Base-by-base conservation (phyloP, 2,113 vertebrate genomes). In the Oncorhynchus tshawytscha region DNA sequence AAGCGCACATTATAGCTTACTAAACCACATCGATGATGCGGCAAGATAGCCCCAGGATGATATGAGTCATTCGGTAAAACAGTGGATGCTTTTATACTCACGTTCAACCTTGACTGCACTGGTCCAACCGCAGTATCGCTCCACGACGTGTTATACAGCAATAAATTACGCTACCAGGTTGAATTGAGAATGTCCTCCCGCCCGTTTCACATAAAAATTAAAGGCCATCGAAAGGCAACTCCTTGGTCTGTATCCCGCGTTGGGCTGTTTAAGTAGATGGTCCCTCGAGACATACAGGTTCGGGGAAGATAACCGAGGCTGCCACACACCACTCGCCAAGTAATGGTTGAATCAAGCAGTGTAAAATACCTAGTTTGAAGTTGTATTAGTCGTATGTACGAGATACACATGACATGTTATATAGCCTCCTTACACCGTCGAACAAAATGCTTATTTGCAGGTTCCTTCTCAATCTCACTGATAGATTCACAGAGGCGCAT, bases 11-110 rank as follows among this genome's bases (percentile, higher is more conserved):
- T 67, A 24, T 16, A 68, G 16, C 1, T 5, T 18, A 15, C 31
- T 60, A 5, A 24, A 18, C 70, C 51, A 34, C 68, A 75, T 75
- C 62, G 25, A 48, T 65, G 65, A 82, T 90, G 89, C 89, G 80
- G 75, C 82, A 89, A 72, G 71, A 76, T 48, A 62, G 45, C 6
- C 4, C 59, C 59, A 15, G 29, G 31, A 45, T 73, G 59, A 64
- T 45, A 45, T 29, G 29, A 20, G 29, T 12, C 20, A 22, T 22
- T 13, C 65, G 75, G 1, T 71, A 49, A 68, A 54, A 31, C 39
- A 54, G 22, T 12, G 4, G 6, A 57, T 20, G 16, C 2, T 9
- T 24, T 7, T 87, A 5, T 86, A 89, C 89, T 90, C 81, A 90
- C 89, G 77, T 48, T 3, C 64, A 75, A 68, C 86, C 85, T 84